phyloP scores from a whole-genome alignment of 30 jellyfish, hydroid and myxozoan species.

The Chironex yamaguchii region DNA sequence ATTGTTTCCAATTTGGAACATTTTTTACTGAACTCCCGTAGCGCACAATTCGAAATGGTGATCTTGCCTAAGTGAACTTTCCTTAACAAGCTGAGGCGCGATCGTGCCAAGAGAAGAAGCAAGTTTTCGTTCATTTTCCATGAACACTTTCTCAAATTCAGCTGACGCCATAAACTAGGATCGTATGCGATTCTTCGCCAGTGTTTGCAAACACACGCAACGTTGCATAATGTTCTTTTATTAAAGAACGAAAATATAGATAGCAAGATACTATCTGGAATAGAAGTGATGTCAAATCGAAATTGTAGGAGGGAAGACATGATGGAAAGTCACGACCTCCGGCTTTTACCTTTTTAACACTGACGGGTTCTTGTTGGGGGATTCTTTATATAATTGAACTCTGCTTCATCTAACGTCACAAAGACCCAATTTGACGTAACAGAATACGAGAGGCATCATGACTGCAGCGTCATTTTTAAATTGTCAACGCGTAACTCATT shows the following conservation, averaged over 20 bases:
- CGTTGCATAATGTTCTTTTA: slow-evolving; percentile 52
- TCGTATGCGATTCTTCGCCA: slow-evolving; percentile 81
- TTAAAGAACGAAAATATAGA: slow-evolving; percentile 67
- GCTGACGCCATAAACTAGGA: slow-evolving; percentile 72
- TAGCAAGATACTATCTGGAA: slow-evolving; percentile 83
- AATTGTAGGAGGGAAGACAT: too few relatives aligned
- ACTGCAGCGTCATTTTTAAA: too few relatives aligned
- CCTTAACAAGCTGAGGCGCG: slow-evolving; percentile 54
- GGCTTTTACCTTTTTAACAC: too few relatives aligned
- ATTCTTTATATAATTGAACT: too few relatives aligned
- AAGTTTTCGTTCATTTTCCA: slow-evolving; percentile 36
- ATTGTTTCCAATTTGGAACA: slow-evolving; percentile 73
- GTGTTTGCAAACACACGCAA: slow-evolving; percentile 70
- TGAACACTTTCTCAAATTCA: slow-evolving; percentile 50
- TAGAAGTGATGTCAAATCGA: background rate
- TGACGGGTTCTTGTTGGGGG: too few relatives aligned
- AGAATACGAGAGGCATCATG: too few relatives aligned
- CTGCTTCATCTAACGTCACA: too few relatives aligned
- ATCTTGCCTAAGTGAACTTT: slow-evolving; percentile 78
- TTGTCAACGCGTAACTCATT: too few relatives aligned
- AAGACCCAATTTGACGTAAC: too few relatives aligned
- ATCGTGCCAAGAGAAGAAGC: slow-evolving; percentile 41
- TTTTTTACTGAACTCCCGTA: slow-evolving; percentile 43
- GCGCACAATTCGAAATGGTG: slow-evolving; percentile 52
- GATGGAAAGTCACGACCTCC: too few relatives aligned